Base-by-base conservation (phyloP, 2,888 invertebrate species). In the Nipponacmea schrenckii region DNA sequence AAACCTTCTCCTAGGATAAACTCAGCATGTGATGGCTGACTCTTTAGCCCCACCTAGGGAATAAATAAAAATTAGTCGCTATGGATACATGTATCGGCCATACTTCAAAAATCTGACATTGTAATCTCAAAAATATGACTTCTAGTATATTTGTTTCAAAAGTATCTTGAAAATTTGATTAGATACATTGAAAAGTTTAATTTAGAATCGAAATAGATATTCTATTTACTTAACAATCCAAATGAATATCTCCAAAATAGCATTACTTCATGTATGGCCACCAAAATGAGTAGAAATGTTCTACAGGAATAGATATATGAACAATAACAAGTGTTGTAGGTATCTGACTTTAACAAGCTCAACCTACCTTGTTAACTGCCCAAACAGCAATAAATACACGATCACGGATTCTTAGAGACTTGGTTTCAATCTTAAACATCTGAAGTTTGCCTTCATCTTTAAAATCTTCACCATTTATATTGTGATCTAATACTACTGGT, bases 351-450 rank as follows among this genome's bases (percentile, higher is more conserved):
- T 17, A 48, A 56, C 12, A 56, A 56, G 24, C 12, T n/a, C 7
- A n/a, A 73, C 73, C 62, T 48, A 75, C 75, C 63, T 67, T 67
- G 45, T 75, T 75, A 17, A 75, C 71, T 31, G 75, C 75, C 75
- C 73, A 73, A 20, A 75, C 44, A 24, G 71, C 50, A n/a, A 73
- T 39, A 56, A 71, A 75, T n/a, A 75, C 66, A 24, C 64, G 45
- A 15, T 39, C 46, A 24, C 26, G n/a, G 0, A 69, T 63, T 15
- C 44, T 62, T 14, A 71, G 56, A 24, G 70, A 64, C 26, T 69
- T 62, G 14, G 75, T 75, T 44, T 27, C n/a, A 20, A 75, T 62
- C 2, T 63, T 69, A 62, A 69, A 69, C 50, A 65, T n/a, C 66
- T 75, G 75, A 27, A 75, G 69, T n/a, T 62, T 69, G 1, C 75